Evolutionary conservation across 2,888 invertebrate species (phyloP).

Genomic region (Onthophagus sagittarius): DNA sequence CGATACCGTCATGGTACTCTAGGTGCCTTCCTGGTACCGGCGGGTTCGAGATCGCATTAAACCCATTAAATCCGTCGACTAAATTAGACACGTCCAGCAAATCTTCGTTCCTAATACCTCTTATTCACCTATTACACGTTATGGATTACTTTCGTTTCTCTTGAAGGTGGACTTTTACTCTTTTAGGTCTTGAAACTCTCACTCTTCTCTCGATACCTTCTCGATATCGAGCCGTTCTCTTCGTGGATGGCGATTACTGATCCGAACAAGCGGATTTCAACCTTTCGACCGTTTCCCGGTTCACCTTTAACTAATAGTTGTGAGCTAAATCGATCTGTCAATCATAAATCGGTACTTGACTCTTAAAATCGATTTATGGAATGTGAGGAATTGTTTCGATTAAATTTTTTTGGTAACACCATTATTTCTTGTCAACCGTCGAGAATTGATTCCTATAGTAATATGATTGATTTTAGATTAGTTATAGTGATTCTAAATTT

Average conservation of each 20-base stretch:
- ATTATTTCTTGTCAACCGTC: neutral
- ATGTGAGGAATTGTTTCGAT: neutral
- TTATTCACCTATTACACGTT: neutral
- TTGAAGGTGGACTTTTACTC: neutral
- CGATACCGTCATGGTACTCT: neutral
- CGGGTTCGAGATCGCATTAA: neutral
- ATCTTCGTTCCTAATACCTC: neutral
- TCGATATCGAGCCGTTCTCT: neutral
- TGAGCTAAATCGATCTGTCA: neutral
- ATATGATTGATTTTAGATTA: too few species aligned
- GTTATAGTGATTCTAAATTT: too few species aligned
- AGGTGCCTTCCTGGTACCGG: neutral
- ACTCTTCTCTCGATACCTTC: neutral
- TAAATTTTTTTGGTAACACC: neutral
- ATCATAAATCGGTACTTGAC: neutral
- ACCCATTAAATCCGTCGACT: neutral
- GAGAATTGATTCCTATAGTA: neutral
- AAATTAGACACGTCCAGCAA: neutral
- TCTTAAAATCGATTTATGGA: neutral
- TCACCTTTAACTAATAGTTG: neutral
- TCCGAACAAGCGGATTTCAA: neutral
- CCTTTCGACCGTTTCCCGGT: neutral
- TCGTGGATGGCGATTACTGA: neutral
- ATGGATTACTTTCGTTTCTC: neutral
- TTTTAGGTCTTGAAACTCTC: neutral